Evolutionary conservation across 2,888 invertebrate species (phyloP).

Genomic region (Ametastegia equiseti): DNA sequence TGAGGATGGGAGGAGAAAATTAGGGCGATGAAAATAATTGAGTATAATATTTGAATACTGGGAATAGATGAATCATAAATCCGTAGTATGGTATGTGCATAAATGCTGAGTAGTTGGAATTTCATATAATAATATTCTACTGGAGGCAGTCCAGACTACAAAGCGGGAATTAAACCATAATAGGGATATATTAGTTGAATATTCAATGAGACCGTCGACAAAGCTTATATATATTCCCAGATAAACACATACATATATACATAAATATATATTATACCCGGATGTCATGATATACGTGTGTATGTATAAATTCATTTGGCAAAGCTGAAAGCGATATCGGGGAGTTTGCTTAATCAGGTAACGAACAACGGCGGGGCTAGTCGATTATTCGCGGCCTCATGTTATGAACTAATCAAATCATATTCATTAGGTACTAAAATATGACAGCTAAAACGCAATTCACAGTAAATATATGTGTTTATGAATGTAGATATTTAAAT

Average conservation of each 20-base stretch:
- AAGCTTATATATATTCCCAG: background rate
- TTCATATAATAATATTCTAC: too few relatives aligned
- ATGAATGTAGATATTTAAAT: background rate
- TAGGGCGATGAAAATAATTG: too few relatives aligned
- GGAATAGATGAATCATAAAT: too few relatives aligned
- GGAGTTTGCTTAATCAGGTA: background rate
- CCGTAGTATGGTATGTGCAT: too few relatives aligned
- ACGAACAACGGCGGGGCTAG: background rate
- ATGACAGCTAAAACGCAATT: background rate
- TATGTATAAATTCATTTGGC: too few relatives aligned
- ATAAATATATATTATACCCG: background rate
- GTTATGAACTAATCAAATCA: background rate
- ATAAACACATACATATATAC: background rate
- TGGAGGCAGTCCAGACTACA: background rate
- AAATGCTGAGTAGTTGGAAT: too few relatives aligned
- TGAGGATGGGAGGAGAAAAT: too few relatives aligned
- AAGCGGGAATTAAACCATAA: background rate
- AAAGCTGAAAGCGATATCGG: background rate
- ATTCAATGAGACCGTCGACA: slow-evolving; percentile 4
- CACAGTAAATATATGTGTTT: background rate
- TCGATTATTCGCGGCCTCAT: background rate
- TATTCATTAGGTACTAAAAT: background rate
- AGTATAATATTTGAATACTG: too few relatives aligned
- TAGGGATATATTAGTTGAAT: background rate
- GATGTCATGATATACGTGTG: too few relatives aligned